Percentiles rank a stretch among this genome's conserved stretches.
Evolutionary conservation across 2,113 vertebrate species (phyloP).

Genomic region (Austrofundulus limnaeus): DNA sequence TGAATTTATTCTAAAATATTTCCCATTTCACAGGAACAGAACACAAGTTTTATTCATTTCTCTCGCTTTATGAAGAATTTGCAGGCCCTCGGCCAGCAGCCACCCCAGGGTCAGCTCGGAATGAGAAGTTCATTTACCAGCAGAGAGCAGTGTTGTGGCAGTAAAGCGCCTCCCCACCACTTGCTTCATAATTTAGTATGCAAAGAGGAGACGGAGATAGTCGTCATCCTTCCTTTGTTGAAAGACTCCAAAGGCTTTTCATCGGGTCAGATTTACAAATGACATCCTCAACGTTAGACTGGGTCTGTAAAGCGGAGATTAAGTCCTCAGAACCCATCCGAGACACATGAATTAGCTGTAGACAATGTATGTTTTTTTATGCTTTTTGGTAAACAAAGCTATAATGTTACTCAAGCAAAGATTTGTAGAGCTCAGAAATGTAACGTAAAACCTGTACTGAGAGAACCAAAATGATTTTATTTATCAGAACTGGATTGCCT

Average conservation of each 20-base stretch:
- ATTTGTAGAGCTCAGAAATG: not conserved
- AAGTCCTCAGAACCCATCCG: slow-evolving; percentile 49
- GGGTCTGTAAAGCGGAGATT: slow-evolving; percentile 54
- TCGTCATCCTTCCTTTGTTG: slow-evolving; percentile 48
- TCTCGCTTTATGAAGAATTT: not conserved
- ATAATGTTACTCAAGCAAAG: slow-evolving; percentile 6
- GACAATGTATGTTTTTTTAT: not conserved
- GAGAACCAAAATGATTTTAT: not conserved
- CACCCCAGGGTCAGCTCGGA: slow-evolving; percentile 41
- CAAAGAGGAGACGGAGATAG: slow-evolving; percentile 54
- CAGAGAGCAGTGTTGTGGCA: slow-evolving; percentile 81
- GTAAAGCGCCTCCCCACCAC: slow-evolving; percentile 35
- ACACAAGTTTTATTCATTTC: not conserved
- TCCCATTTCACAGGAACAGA: not conserved
- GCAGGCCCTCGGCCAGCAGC: not conserved
- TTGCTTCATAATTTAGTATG: slow-evolving; percentile 51
- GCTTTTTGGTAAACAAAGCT: slow-evolving; percentile 6
- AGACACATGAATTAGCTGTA: slow-evolving; percentile 14
- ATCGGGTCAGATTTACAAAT: slow-evolving; percentile 59
- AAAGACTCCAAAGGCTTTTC: slow-evolving; percentile 63
- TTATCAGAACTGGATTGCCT: not conserved
- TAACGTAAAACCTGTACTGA: slow-evolving; percentile 2
- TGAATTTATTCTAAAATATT: slow-evolving; percentile 15
- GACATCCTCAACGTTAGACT: slow-evolving; percentile 37
- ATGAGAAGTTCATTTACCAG: slow-evolving; percentile 60